Evolutionary conservation across 2,113 vertebrate species (phyloP).

Genomic region (Varanus salvator): DNA sequence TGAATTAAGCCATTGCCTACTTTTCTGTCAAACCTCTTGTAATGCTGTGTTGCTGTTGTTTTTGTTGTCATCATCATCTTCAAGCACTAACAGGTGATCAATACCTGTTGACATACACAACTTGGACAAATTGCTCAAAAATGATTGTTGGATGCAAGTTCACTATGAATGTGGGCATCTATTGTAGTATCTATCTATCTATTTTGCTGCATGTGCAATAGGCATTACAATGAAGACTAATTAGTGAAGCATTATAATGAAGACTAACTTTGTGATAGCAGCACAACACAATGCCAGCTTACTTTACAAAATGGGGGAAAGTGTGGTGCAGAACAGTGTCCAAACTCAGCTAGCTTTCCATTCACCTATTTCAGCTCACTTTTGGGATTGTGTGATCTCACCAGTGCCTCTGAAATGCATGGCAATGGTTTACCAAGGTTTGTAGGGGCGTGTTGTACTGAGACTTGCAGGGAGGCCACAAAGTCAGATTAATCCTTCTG

Average conservation of each 20-base stretch:
- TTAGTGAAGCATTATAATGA: too few relatives aligned
- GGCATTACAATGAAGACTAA: too few relatives aligned
- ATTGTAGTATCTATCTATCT: not conserved
- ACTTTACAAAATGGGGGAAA: not conserved
- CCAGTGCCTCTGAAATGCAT: not conserved
- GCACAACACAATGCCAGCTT: too few relatives aligned
- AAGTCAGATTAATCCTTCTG: slow-evolving; percentile 48
- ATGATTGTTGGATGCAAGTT: not conserved
- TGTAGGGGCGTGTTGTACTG: slow-evolving; percentile 6
- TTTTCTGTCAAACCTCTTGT: not conserved
- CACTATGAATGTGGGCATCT: not conserved
- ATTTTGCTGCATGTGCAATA: too few relatives aligned
- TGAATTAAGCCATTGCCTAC: not conserved
- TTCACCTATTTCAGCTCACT: not conserved
- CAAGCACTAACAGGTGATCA: not conserved
- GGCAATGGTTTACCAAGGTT: not conserved
- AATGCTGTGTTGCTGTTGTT: not conserved
- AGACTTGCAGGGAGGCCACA: slow-evolving; percentile 26
- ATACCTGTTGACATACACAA: not conserved
- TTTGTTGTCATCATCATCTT: not conserved
- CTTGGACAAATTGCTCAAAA: not conserved
- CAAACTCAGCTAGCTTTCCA: not conserved
- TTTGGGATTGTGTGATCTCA: not conserved
- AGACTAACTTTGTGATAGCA: not conserved
- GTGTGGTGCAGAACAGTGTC: not conserved